Base-by-base conservation (phyloP, 2,888 invertebrate genomes). In the Sinhomidia bicolor region DNA sequence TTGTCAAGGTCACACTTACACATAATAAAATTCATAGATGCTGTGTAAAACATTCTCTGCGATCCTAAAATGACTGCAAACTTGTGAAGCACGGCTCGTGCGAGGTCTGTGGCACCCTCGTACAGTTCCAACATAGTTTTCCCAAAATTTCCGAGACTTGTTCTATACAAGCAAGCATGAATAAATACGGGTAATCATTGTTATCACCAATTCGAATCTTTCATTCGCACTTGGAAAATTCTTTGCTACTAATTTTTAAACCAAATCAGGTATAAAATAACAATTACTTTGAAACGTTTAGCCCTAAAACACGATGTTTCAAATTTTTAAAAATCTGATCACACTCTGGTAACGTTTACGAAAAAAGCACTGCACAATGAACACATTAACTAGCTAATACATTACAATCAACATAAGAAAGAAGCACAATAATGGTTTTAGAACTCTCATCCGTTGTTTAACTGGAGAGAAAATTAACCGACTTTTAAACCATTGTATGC, bases 61-160 rank as follows among this genome's bases (percentile, higher is more conserved):
- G 82, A 86, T 10, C 86, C 80, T 20, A 89, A 23, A 12, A 90
- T 89, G n/a, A 86, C 85, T 23, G 88, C 85, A 71, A 90, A 89
- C 51, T 90, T 90, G 12, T 86, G 85, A 23, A 90, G 79, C 9
- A 90, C 47, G 17, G 85, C 85, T 10, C 88, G 65, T 7, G 86
- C 88, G 17, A 90, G 82, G 32, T 85, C 85, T 9, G 82, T 86
- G 23, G 85, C 86, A 54, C 84, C 88, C 17, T 86, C 88, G 36
- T 88, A 90, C 14, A 90, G 36, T 32, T 88, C 86, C 47, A 44
- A 17, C 20, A 90, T 60, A 0, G 81, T 88, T 44, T 54, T 88
- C n/a, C 68, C 51, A 51, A 88, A 83, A 65, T 78, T 76, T 26
- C 41, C 62, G 0, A 83, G 60, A 71, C 82, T 78, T 41, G 78